Percentiles rank a stretch among this genome's conserved stretches.
These are phyloP conservation scores for Cololabis saira DNA, from an alignment of 2,113 vertebrate genomes.

Conservation along the genomic window DNA sequence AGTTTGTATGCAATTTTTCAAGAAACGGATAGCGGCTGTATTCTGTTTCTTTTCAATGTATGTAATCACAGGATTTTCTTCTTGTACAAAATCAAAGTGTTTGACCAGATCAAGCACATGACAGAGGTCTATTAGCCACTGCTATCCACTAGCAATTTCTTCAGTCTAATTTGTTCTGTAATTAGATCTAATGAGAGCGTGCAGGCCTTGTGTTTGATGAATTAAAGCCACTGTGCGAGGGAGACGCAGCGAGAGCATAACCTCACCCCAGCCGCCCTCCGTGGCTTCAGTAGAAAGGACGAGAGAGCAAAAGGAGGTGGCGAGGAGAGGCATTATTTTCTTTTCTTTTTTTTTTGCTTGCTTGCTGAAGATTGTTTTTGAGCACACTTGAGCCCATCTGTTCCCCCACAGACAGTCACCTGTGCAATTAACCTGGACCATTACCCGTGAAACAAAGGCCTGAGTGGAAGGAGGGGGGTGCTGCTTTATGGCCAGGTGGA, in stretches of 20 bases:
- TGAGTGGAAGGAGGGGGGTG: constrained; percentile 44
- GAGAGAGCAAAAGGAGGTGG: constrained; percentile 26
- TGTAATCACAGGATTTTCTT: constrained; percentile 10
- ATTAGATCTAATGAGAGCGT: constrained; percentile 78
- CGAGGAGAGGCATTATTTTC: constrained; percentile 11
- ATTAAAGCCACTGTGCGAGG: constrained; percentile 55
- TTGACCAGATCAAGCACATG: constrained; percentile 24
- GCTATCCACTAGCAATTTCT: constrained; percentile 54
- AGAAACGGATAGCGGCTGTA: constrained; percentile 16
- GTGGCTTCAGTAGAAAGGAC: constrained; percentile 36
- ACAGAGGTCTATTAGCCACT: constrained; percentile 35
- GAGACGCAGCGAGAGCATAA: constrained; percentile 51
- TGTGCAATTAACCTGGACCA: constrained; percentile 82
- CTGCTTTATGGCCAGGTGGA: constrained; percentile 74
- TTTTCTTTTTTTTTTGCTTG: constrained; percentile 17
- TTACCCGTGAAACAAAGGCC: constrained; percentile 76
- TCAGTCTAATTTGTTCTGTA: constrained; percentile 72
- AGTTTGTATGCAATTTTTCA: not conserved
- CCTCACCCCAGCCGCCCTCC: constrained; percentile 47
- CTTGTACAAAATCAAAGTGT: constrained; percentile 27
- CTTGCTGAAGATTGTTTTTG: constrained; percentile 69
- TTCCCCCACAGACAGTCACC: constrained; percentile 77
- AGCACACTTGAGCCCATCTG: constrained; percentile 82
- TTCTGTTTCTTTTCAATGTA: not conserved
- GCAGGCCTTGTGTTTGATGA: constrained; percentile 66